Evolutionary conservation across 2,797 vertebrate genomes (phyloP).

Genomic region (Astyanax mexicanus): DNA sequence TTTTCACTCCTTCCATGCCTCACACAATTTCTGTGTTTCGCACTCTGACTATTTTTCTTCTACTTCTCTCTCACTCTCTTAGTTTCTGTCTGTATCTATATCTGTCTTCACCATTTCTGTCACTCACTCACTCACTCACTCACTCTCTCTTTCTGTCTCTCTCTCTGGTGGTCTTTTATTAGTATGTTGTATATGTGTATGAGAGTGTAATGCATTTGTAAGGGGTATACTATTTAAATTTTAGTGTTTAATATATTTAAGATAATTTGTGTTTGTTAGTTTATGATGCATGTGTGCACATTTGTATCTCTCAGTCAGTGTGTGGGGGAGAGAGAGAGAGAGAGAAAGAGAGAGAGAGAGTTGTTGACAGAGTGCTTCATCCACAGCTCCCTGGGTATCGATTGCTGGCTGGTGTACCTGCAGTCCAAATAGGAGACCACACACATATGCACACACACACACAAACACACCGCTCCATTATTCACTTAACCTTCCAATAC

Average conservation of each 20-base stretch:
- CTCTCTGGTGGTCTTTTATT: neutral
- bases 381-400: slow-evolving; percentile 44
- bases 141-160: neutral
- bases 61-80: neutral
- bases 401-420: slow-evolving; percentile 45
- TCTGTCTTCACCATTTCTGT: neutral
- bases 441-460: slow-evolving; percentile 30
- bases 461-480: slow-evolving; percentile 16
- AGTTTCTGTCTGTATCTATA: too few species aligned
- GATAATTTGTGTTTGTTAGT: neutral
- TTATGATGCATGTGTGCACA: neutral
- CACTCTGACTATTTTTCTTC: too few species aligned
- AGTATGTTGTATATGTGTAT: slow-evolving; percentile 1
- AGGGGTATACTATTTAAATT: neutral
- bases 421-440: slow-evolving; percentile 30
- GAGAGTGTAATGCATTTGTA: neutral
- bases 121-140: neutral
- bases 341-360: slow-evolving; percentile 5
- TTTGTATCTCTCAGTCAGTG: slow-evolving; percentile 14
- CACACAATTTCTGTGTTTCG: neutral
- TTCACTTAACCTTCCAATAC: neutral
- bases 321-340: slow-evolving; percentile 1
- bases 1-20: neutral
- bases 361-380: slow-evolving; percentile 42
- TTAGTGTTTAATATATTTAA: neutral